Evolutionary conservation across 2,888 invertebrate species (phyloP).

Genomic region (Drosophila rellima): DNA sequence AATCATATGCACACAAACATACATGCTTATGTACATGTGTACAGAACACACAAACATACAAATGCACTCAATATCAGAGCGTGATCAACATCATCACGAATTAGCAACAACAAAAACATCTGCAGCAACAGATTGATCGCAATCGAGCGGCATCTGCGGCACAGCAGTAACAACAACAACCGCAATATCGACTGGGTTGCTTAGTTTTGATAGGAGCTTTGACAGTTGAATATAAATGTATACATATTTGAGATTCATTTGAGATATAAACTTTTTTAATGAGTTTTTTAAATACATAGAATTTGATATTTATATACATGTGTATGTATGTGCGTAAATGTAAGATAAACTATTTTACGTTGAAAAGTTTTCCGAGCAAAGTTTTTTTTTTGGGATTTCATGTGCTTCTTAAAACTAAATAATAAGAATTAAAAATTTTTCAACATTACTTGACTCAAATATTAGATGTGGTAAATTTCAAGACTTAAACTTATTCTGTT

Average conservation of each 20-base stretch:
- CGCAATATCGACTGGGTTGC: slow-evolving; percentile 1
- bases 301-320: no score
- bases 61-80: slow-evolving; percentile 56
- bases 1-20: neutral
- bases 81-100: slow-evolving; percentile 48
- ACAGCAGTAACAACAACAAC: slow-evolving; percentile 1
- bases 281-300: neutral
- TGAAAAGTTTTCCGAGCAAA: no score
- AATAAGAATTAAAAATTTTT: no score
- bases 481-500: no score
- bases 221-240: neutral
- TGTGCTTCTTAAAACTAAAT: no score
- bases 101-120: slow-evolving; percentile 10
- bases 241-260: neutral
- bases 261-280: neutral
- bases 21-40: neutral
- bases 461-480: no score
- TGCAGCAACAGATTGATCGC: slow-evolving; percentile 38
- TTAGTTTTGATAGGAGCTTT: slow-evolving; percentile 4
- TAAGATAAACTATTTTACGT: no score
- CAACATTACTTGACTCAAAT: no score
- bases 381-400: no score
- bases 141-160: slow-evolving; percentile 31
- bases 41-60: slow-evolving; percentile 25
- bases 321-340: no score